Percentiles rank a stretch among this genome's conserved stretches.
Conservation (phyloP, 2,888 invertebrate genomes). For the Eumacrocentrus americanus region DNA sequence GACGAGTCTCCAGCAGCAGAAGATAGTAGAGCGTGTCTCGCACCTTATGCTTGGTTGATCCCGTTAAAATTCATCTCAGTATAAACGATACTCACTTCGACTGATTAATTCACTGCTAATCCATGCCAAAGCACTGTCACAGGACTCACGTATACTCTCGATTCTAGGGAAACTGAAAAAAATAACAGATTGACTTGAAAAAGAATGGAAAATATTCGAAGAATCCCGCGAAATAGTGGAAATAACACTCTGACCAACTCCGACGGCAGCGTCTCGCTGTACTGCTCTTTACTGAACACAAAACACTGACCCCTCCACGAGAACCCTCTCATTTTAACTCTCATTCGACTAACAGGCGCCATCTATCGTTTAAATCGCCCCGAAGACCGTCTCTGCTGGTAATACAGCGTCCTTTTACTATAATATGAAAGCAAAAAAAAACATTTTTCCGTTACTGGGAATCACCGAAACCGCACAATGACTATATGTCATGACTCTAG, state of each 20-base stretch:
- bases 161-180: neutral
- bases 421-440: too few relatives aligned
- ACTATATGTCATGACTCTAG: too few relatives aligned
- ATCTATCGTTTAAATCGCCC: neutral
- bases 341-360: neutral
- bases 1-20: neutral
- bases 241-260: neutral
- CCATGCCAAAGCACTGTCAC: constrained; percentile 14
- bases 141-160: neutral
- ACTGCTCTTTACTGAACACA: constrained; percentile 5
- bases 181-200: neutral
- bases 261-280: constrained; percentile 11
- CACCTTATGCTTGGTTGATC: constrained; percentile 13
- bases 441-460: too few relatives aligned
- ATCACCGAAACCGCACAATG: too few relatives aligned
- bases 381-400: too few relatives aligned
- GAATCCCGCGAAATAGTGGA: neutral
- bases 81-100: constrained; percentile 6
- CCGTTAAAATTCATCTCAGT: neutral
- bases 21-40: neutral
- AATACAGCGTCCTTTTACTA: too few relatives aligned
- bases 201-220: neutral
- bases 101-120: constrained; percentile 4
- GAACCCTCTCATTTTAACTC: neutral
- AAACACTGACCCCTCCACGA: constrained; percentile 8